phyloP scores from a whole-genome alignment of 2,797 vertebrate genomes.

The Fundulus diaphanus region DNA sequence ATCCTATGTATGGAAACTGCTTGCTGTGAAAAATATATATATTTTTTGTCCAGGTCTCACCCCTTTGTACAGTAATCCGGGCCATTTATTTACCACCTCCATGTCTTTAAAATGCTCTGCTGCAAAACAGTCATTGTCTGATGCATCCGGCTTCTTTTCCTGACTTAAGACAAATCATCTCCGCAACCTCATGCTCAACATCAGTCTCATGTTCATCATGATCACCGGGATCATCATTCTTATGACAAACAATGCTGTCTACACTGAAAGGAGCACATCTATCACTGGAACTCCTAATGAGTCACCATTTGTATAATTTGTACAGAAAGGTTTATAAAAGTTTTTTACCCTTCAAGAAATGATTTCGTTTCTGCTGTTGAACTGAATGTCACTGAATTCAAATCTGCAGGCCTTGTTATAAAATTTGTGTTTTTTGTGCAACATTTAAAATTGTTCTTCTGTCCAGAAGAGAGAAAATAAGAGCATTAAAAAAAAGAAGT shows the following conservation, averaged over 20 bases:
- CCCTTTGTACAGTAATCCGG: slow-evolving; percentile 10
- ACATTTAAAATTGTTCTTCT: slow-evolving; percentile 90
- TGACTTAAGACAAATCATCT: slow-evolving; percentile 26
- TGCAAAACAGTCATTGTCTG: slow-evolving; percentile 34
- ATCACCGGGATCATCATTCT: slow-evolving; percentile 7
- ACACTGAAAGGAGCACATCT: slow-evolving; percentile 66
- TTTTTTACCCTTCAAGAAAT: slow-evolving; percentile 94
- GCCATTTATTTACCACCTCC: slow-evolving; percentile 17
- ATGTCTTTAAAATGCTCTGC: slow-evolving; percentile 41
- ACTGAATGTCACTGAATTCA: slow-evolving; percentile 85
- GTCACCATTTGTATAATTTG: slow-evolving; percentile 90
- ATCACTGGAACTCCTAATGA: slow-evolving; percentile 77
- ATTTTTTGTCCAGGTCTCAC: slow-evolving; percentile 37
- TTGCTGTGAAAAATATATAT: slow-evolving; percentile 25
- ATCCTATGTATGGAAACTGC: slow-evolving; percentile 23
- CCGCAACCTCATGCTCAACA: slow-evolving; percentile 19
- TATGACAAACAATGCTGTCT: slow-evolving; percentile 43
- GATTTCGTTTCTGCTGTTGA: slow-evolving; percentile 90
- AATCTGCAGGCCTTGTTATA: slow-evolving; percentile 85
- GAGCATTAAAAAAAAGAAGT: slow-evolving; percentile 85
- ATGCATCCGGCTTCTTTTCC: slow-evolving; percentile 14
- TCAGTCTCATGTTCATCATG: slow-evolving; percentile 13
- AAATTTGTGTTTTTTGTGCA: slow-evolving; percentile 89
- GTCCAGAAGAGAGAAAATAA: slow-evolving; percentile 85
- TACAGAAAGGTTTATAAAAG: slow-evolving; percentile 94